Evolutionary conservation across 1,140 invertebrate species (phyloP).

Genomic region (Drosophila bipectinata): DNA sequence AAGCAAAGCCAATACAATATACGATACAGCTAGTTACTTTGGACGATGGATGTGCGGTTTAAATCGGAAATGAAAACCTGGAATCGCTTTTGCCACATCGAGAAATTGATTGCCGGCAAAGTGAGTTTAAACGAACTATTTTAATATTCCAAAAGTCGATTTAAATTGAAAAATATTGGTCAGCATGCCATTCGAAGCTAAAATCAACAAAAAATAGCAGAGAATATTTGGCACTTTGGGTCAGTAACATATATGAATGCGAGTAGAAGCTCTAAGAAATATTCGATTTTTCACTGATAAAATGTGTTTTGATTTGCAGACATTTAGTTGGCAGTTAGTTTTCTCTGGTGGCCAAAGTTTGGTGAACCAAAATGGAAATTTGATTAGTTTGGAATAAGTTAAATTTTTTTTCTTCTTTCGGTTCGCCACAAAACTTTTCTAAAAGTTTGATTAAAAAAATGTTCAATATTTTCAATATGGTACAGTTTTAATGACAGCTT

Average conservation of each 20-base stretch:
- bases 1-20: conserved; percentile 34
- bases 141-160: conserved; percentile 26
- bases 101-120: conserved; percentile 34
- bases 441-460: conserved; percentile 33
- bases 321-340: conserved; percentile 36
- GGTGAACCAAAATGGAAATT: conserved; percentile 41
- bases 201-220: conserved; percentile 16
- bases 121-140: conserved; percentile 33
- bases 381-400: conserved; percentile 57
- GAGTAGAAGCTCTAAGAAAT: conserved; percentile 12
- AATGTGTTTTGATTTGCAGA: conserved; percentile 51
- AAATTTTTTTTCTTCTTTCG: conserved; percentile 1
- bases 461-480: neutral
- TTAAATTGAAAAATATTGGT: conserved; percentile 21
- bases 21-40: conserved; percentile 17
- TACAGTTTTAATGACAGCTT: conserved; percentile 17
- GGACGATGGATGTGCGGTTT: conserved; percentile 4
- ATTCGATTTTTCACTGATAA: conserved; percentile 20
- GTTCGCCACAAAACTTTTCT: conserved; percentile 26
- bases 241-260: conserved; percentile 9
- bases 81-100: conserved; percentile 24
- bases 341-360: conserved; percentile 21
- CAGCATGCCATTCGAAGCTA: conserved; percentile 18
- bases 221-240: conserved; percentile 39
- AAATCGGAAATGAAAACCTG: conserved; percentile 28